Evolutionary conservation across 2,113 vertebrate genomes (phyloP), one percentile per base, ranked within the genome.

Genomic region (Numida meleagris): DNA sequence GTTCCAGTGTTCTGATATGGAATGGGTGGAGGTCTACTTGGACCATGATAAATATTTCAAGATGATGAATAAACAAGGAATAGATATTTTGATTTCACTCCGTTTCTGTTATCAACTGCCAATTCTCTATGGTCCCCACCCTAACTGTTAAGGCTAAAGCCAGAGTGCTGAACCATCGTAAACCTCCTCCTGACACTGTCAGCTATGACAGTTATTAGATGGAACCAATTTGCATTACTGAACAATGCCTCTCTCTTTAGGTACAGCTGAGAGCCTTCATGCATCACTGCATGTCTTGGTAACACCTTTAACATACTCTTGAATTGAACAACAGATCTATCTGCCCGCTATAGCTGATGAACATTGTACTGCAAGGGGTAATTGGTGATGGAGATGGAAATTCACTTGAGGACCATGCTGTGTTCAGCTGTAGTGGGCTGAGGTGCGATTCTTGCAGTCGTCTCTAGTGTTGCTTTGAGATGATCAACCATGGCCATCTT

Each of bases 71-170:
- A 90, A 82, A 76, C 62, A 92, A 86, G 86, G 42, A 59, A 87
- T 91, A 90, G 93, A 96, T 90, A 89, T 85, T 77, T 61, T 83
- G 84, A 71, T 95, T 96, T 92, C 48, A 61, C 92, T 95, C 89
- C 34, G 68, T 82, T 87, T 88, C 88, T 97, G 59, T 95, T 71
- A 94, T 80, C 78, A 91, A 68, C 76, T 94, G 94, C 96, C 89
- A 97, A 67, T 73, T 90, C 81, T 87, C 82, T 89, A 84, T 51
- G 59, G 85, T 93, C 92, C 15, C 88, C 81, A 66, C 95, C 92
- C 95, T 68, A 87, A 83, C 43, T 73, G 59, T 72, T 78, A 85
- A 46, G 84, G 59, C 66, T 73, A 68, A 80, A 72, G 72, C 93
- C 89, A 68, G 19, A 78, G 79, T 86, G 50, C 77, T 48, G 46